Conservation (phyloP, 2,113 vertebrate species). For the Fulmarus glacialis region DNA sequence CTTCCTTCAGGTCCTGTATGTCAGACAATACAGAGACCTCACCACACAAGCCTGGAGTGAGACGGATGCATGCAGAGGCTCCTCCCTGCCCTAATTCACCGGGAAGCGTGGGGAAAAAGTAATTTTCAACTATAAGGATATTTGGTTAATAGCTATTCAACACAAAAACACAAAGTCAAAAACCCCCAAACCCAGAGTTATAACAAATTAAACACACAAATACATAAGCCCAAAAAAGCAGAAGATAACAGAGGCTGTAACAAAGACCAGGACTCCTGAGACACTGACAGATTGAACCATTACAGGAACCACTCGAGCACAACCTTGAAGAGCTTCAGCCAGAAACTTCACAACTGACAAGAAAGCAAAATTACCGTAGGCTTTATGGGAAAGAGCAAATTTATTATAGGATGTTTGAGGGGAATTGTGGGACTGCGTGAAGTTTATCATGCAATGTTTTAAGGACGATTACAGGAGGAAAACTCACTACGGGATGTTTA, state of each 20-base stretch:
- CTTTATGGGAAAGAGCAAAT: background rate
- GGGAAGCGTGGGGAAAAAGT: background rate
- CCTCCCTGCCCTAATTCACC: background rate
- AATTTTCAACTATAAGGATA: background rate
- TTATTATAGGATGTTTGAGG: background rate
- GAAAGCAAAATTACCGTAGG: background rate
- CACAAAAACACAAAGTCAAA: background rate
- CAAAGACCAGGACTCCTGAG: background rate
- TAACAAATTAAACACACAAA: background rate
- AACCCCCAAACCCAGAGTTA: fast-evolving
- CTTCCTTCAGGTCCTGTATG: background rate
- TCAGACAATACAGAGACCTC: background rate
- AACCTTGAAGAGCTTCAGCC: background rate
- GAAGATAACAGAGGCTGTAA: background rate
- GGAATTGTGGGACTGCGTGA: background rate
- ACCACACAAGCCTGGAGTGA: background rate
- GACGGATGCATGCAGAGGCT: background rate
- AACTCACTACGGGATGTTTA: background rate
- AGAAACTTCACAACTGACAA: background rate
- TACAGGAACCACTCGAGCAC: background rate
- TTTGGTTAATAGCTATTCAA: background rate
- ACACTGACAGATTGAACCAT: background rate
- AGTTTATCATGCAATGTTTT: background rate
- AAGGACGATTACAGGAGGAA: background rate
- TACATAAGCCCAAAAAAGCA: background rate